Conservation (phyloP, 2,797 vertebrate species). For the Galagoides demidoff region DNA sequence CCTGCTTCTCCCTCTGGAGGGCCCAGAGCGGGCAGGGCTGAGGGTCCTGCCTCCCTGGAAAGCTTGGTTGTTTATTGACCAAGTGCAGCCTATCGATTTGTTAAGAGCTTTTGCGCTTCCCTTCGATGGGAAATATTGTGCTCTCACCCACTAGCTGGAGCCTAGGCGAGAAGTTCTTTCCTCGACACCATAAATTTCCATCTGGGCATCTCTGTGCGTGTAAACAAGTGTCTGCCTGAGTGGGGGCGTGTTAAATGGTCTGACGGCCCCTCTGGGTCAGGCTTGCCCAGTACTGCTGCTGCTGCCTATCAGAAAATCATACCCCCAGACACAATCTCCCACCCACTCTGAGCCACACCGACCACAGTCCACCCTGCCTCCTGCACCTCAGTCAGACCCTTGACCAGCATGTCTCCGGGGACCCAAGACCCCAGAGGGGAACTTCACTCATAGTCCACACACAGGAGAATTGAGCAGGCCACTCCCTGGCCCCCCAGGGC, state of each 20-base stretch:
- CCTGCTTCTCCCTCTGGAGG: neutral
- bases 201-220: constrained; percentile 78
- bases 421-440: neutral
- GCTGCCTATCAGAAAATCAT: neutral
- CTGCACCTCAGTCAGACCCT: neutral
- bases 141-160: constrained; percentile 83
- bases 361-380: neutral
- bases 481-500: neutral
- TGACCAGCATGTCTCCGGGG: neutral
- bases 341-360: neutral
- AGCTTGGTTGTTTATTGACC: constrained; percentile 92
- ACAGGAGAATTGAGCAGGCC: neutral
- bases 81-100: constrained; percentile 90
- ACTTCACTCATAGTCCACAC: neutral
- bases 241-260: constrained; percentile 73
- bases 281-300: rapidly evolving
- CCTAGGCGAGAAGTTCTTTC: constrained; percentile 85
- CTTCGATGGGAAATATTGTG: constrained; percentile 86
- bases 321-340: rapidly evolving
- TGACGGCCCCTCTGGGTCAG: constrained; percentile 66
- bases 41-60: neutral
- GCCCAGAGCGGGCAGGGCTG: rapidly evolving
- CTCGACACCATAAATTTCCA: constrained; percentile 87
- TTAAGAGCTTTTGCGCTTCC: constrained; percentile 92
- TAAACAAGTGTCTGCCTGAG: constrained; percentile 83